A percentile compares a stretch with the other conserved stretches of the same genome.
Conservation (phyloP, 1,140 invertebrate species). For the Diachasmimorpha longicaudata region DNA sequence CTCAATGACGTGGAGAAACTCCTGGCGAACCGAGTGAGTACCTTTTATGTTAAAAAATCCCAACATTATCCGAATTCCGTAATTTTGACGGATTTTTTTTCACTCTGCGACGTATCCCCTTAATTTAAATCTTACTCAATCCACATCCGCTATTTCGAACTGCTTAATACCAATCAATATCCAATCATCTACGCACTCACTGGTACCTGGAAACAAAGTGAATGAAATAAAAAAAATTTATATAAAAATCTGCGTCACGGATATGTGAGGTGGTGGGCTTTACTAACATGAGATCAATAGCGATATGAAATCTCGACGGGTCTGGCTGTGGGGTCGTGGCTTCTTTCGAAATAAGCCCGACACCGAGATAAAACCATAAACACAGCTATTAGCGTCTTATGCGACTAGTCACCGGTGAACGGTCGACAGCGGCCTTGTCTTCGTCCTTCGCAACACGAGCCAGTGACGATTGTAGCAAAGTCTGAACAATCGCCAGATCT, state of each 20-base stretch:
- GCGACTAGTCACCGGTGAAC: slow-evolving; percentile 35
- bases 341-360: slow-evolving; percentile 21
- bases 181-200: background rate
- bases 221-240: slow-evolving; percentile 16
- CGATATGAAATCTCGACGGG: background rate
- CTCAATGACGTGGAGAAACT: slow-evolving; percentile 55
- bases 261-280: background rate
- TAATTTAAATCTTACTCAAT: background rate
- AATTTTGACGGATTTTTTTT: too few relatives aligned
- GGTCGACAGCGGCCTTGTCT: slow-evolving; percentile 36
- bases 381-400: slow-evolving; percentile 27
- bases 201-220: background rate
- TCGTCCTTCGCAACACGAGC: slow-evolving; percentile 31
- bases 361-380: slow-evolving; percentile 1
- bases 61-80: too few relatives aligned
- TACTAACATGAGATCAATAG: background rate
- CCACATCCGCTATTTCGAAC: slow-evolving; percentile 13
- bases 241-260: background rate
- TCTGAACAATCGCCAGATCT: slow-evolving; percentile 23
- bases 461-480: slow-evolving; percentile 17
- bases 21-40: slow-evolving; percentile 54
- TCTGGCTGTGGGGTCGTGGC: slow-evolving; percentile 1
- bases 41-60: too few relatives aligned
- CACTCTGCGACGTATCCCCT: too few relatives aligned
- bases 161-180: slow-evolving; percentile 24